These are phyloP conservation scores for Thaleichthys pacificus DNA, from an alignment of 2,797 vertebrate genomes.

Conservation along the genomic window DNA sequence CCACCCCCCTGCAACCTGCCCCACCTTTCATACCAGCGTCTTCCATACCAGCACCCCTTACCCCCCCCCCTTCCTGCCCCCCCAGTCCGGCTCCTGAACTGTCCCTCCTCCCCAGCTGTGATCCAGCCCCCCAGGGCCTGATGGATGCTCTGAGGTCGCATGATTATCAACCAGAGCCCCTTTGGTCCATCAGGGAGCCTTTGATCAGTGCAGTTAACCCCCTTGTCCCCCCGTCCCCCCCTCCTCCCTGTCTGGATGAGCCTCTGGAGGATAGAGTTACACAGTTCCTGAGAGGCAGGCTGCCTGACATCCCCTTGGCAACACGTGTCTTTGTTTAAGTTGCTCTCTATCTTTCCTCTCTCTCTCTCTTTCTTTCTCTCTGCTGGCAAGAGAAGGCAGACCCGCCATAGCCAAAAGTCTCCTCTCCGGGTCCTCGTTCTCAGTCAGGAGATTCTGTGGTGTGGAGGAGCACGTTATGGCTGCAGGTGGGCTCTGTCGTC, in stretches of 20 bases:
- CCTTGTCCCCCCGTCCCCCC: constrained; percentile 53
- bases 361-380: constrained; percentile 27
- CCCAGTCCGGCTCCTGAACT: constrained; percentile 26
- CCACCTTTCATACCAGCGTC: background rate
- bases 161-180: constrained; percentile 59
- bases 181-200: constrained; percentile 58
- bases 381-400: constrained; percentile 12
- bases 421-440: too few relatives aligned
- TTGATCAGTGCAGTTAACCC: constrained; percentile 71
- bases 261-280: constrained; percentile 71
- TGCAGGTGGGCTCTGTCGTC: too few relatives aligned
- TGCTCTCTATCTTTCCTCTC: constrained; percentile 6
- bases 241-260: constrained; percentile 45
- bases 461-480: too few relatives aligned
- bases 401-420: constrained; percentile 21
- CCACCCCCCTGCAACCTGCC: too few relatives aligned
- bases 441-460: too few relatives aligned
- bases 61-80: constrained; percentile 21
- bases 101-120: constrained; percentile 19
- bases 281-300: constrained; percentile 56
- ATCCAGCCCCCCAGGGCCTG: constrained; percentile 54
- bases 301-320: constrained; percentile 68
- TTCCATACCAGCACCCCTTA: constrained; percentile 19
- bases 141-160: constrained; percentile 68
- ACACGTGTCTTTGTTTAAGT: constrained; percentile 79